Base-by-base conservation (phyloP, 2,113 vertebrate species). In the Petroica traversi region DNA sequence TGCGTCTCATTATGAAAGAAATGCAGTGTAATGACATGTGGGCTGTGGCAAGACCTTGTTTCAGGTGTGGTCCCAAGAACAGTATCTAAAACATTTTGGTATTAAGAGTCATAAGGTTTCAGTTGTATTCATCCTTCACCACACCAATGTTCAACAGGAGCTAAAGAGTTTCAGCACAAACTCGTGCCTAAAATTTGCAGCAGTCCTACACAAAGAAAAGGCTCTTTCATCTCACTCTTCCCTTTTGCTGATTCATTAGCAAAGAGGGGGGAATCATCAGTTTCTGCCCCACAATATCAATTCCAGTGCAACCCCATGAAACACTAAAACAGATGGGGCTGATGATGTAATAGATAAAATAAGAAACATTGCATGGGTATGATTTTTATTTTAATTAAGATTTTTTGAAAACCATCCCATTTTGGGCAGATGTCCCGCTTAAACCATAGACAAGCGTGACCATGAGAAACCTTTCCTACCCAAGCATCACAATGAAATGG, bases 11-110 rank as follows among this genome's bases (percentile, higher is more conserved):
- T 84, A 59, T 64, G 52, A 93, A 93, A 78, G 57, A 95, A 96
- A 86, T 61, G 36, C 93, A 64, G 12, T 46, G 61, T 94, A 95
- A 84, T 63, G 68, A 22, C 48, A 66, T 61, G 66, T 6, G 2
- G 28, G 38, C 55, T 5, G 5, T 64, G 69, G 48, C 48, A 77
- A 85, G 31, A 77, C 51, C 16, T 59, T 63, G 36, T 86, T 93
- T 78, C 82, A 78, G 40, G 82, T 90, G 85, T 92, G 45, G 85
- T 92, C 84, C 29, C 64, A 68, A 91, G 36, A 94, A 36, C 28
- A 61, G 16, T 73, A 66, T 57, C 38, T 74, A 82, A 89, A 88
- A n/a, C 8, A 61, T 64, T 89, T 75, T 46, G 29, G 74, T 76
- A 66, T 51, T 36, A 69, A 54, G 51, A 80, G 34, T 80, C 6